These are phyloP conservation scores for Clarias gariepinus DNA, from an alignment of 2,113 vertebrate species.

Conservation along the genomic window DNA sequence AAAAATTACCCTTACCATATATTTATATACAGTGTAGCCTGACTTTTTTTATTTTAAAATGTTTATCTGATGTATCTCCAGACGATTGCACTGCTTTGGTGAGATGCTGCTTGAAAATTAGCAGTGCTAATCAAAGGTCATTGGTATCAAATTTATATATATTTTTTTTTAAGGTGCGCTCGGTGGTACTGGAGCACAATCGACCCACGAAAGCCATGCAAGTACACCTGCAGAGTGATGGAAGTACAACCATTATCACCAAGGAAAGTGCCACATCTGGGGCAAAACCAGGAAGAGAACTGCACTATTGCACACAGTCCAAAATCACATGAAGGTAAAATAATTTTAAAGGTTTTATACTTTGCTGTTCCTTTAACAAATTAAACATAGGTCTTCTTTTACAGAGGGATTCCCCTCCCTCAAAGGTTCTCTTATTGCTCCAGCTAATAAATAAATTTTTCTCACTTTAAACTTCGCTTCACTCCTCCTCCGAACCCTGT, in stretches of 20 bases:
- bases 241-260: constrained; percentile 79
- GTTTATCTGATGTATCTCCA: not conserved
- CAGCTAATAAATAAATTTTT: no score
- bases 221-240: constrained; percentile 84
- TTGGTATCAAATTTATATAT: constrained; percentile 51
- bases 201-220: constrained; percentile 82
- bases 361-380: no score
- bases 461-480: no score
- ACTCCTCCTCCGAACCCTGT: no score
- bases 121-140: not conserved
- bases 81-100: no score
- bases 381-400: no score
- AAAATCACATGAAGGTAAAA: constrained; percentile 66
- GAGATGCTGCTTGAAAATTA: not conserved
- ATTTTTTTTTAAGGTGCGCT: constrained; percentile 70
- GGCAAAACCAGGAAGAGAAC: constrained; percentile 78
- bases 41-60: not conserved
- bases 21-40: not conserved
- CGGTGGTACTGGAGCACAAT: constrained; percentile 91
- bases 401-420: no score
- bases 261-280: constrained; percentile 66
- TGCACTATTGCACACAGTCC: constrained; percentile 86
- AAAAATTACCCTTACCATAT: not conserved
- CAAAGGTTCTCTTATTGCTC: not conserved
- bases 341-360: not conserved